Conservation (phyloP, 1,140 invertebrate genomes). For the Bicyclus anynana region DNA sequence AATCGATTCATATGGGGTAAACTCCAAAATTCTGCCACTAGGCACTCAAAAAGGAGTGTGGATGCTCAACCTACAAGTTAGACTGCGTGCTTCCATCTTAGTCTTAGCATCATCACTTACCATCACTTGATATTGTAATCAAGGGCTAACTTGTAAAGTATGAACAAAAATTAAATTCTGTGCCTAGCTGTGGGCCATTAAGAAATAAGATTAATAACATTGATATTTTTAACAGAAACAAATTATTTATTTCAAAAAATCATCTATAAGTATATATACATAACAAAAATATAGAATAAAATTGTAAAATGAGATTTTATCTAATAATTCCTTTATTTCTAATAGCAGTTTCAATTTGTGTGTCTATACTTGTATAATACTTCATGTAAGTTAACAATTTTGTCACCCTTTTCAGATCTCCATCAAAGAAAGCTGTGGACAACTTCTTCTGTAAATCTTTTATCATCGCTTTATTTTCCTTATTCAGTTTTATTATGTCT, state of each 20-base stretch:
- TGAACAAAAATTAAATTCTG: background rate
- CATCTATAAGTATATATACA: slow-evolving; percentile 1
- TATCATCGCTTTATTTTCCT: slow-evolving; percentile 79
- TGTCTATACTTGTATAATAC: slow-evolving; percentile 88
- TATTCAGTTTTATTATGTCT: slow-evolving; percentile 80
- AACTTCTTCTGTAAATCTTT: slow-evolving; percentile 77
- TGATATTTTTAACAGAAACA: too few relatives aligned
- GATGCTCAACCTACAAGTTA: too few relatives aligned
- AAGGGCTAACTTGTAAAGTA: background rate
- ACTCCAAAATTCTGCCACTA: too few relatives aligned
- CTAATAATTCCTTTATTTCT: slow-evolving; percentile 83
- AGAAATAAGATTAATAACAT: too few relatives aligned
- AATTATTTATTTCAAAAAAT: background rate
- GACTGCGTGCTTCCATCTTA: too few relatives aligned
- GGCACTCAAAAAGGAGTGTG: too few relatives aligned
- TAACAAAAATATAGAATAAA: background rate
- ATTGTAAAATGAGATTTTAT: slow-evolving; percentile 41
- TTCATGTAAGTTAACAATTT: slow-evolving; percentile 85
- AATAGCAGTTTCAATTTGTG: slow-evolving; percentile 85
- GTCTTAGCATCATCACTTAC: background rate
- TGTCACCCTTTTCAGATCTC: slow-evolving; percentile 80
- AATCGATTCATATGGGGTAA: too few relatives aligned
- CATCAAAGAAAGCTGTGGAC: slow-evolving; percentile 79
- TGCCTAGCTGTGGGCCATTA: too few relatives aligned
- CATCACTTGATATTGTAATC: background rate